Percentiles rank a stretch among this genome's conserved stretches.
Evolutionary conservation across 2,113 vertebrate species (phyloP).

Genomic region (Trochalopteron elliotii): DNA sequence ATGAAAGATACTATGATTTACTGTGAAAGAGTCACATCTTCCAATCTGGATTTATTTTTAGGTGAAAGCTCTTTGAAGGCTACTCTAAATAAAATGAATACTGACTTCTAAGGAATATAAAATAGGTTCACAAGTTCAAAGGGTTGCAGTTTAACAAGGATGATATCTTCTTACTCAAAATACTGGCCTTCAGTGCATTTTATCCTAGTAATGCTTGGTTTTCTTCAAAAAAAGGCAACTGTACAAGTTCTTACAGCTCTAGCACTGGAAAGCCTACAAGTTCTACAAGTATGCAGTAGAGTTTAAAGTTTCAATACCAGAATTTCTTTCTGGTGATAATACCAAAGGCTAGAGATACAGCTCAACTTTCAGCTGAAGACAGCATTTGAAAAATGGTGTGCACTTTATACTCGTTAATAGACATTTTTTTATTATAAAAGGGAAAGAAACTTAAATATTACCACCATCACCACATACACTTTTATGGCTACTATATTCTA

Average conservation of each 20-base stretch:
- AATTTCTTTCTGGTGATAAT: background rate
- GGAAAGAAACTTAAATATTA: background rate
- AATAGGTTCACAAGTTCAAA: background rate
- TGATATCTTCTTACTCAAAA: background rate
- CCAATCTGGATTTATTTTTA: background rate
- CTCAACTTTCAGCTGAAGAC: background rate
- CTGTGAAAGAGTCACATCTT: background rate
- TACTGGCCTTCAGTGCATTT: background rate
- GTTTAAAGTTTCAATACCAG: background rate
- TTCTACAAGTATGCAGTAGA: background rate
- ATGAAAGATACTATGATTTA: background rate
- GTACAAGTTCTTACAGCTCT: background rate
- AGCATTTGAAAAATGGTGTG: background rate
- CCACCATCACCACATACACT: background rate
- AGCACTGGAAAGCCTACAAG: background rate
- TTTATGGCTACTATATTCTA: background rate
- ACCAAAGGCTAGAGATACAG: background rate
- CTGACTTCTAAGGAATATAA: background rate
- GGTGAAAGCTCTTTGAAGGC: background rate
- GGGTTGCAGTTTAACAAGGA: background rate
- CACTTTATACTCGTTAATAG: background rate
- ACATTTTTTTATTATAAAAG: background rate
- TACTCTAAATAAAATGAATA: background rate
- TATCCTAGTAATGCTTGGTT: background rate
- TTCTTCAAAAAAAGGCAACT: background rate